phyloP scores from a whole-genome alignment of 2,888 invertebrate species.

The Caenorhabditis imperialis region DNA sequence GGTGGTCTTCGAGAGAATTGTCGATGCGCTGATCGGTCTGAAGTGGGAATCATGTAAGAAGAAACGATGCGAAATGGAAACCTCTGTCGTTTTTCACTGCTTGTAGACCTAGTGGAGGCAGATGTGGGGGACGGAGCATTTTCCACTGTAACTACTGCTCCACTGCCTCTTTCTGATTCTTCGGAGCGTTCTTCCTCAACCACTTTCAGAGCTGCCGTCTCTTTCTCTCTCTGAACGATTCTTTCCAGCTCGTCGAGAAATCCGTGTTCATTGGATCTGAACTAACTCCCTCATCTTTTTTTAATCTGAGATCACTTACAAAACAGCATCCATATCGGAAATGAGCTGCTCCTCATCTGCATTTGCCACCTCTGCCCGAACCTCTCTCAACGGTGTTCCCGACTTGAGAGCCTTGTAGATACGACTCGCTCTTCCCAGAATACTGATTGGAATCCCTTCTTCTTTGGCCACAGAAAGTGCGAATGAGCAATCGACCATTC shows the following conservation, averaged over 20 bases:
- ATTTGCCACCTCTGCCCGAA: conserved; percentile 18
- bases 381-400: conserved; percentile 18
- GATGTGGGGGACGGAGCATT: no score
- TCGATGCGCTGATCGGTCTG: not conserved
- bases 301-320: no score
- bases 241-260: conserved; percentile 12
- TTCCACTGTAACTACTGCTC: no score
- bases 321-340: conserved; percentile 23
- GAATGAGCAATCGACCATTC: conserved; percentile 83
- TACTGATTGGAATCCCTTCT: conserved; percentile 81
- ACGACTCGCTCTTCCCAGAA: conserved; percentile 81
- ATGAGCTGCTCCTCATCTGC: conserved; percentile 11
- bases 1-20: conserved; percentile 2
- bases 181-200: no score
- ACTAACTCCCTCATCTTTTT: not conserved
- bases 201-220: not conserved
- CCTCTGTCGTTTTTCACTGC: no score
- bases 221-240: conserved; percentile 5
- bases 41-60: no score
- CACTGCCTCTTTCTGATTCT: no score
- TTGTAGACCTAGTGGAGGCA: no score
- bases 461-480: conserved; percentile 84
- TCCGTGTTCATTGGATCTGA: conserved; percentile 7
- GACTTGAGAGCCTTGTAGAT: conserved; percentile 40
- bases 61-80: no score